phyloP scores from a whole-genome alignment of 2,888 invertebrate genomes.

The Drosophila kokeensis region DNA sequence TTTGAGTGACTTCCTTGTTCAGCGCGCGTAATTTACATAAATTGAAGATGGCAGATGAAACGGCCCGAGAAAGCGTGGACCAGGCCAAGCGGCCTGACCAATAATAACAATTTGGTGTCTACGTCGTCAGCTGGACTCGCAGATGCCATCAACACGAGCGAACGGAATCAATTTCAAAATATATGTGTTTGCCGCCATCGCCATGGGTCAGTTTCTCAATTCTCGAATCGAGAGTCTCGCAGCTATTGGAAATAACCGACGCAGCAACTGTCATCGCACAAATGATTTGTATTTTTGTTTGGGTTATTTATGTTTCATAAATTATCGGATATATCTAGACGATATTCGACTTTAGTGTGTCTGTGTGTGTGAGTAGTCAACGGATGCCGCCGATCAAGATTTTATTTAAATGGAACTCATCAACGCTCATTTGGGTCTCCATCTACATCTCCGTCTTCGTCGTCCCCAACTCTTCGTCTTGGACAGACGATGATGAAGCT shows the following conservation, averaged over 20 bases:
- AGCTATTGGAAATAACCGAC: slow-evolving; percentile 59
- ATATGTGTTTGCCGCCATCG: slow-evolving; percentile 42
- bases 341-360: slow-evolving; percentile 25
- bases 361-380: slow-evolving; percentile 39
- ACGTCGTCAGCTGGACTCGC: slow-evolving; percentile 53
- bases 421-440: slow-evolving; percentile 75
- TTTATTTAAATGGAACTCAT: slow-evolving; percentile 82
- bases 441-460: slow-evolving; percentile 23
- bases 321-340: slow-evolving; percentile 82
- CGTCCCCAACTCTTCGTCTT: slow-evolving; percentile 11
- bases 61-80: slow-evolving; percentile 51
- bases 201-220: slow-evolving; percentile 27
- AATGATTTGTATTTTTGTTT: slow-evolving; percentile 84
- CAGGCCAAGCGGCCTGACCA: slow-evolving; percentile 16
- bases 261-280: slow-evolving; percentile 83
- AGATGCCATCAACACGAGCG: slow-evolving; percentile 58
- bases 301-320: slow-evolving; percentile 84
- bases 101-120: slow-evolving; percentile 38
- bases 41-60: slow-evolving; percentile 75
- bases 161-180: slow-evolving; percentile 71
- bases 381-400: slow-evolving; percentile 75
- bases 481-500: slow-evolving; percentile 69
- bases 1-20: slow-evolving; percentile 74
- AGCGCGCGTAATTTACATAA: slow-evolving; percentile 72
- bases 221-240: slow-evolving; percentile 1